A percentile compares a stretch with the other conserved stretches of the same genome.
phyloP scores from a whole-genome alignment of 2,113 vertebrate species.

The Anhinga anhinga region DNA sequence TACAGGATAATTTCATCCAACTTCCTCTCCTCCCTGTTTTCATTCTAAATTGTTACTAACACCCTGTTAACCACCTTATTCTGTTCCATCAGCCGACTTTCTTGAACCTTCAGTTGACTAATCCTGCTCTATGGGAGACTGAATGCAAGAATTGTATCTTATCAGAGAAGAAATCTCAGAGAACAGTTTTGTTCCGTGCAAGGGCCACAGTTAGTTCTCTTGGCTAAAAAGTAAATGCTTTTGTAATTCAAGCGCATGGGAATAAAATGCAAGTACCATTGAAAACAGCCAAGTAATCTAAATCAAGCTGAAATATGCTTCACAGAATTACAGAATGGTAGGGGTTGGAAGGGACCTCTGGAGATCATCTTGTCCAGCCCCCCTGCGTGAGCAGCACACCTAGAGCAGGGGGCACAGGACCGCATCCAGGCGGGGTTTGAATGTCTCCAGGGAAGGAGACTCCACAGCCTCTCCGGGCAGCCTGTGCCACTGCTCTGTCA shows the following conservation, averaged over 20 bases:
- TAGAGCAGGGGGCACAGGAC: too few species aligned
- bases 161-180: not conserved
- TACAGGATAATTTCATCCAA: conserved; percentile 4
- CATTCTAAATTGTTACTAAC: not conserved
- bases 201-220: not conserved
- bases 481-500: too few species aligned
- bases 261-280: not conserved
- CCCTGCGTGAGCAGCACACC: too few species aligned
- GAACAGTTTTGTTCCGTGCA: not conserved
- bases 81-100: not conserved
- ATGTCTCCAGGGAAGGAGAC: too few species aligned
- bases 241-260: fast-evolving
- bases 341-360: too few species aligned
- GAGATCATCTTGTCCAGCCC: too few species aligned
- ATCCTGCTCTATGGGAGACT: not conserved
- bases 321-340: not conserved
- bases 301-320: not conserved
- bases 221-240: not conserved
- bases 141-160: not conserved
- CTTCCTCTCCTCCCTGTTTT: not conserved
- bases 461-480: too few species aligned
- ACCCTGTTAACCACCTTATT: not conserved
- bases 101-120: not conserved
- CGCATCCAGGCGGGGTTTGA: too few species aligned
- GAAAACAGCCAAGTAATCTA: not conserved